Conservation (phyloP, 2,888 invertebrate genomes). For the Philhelius pedissequus region DNA sequence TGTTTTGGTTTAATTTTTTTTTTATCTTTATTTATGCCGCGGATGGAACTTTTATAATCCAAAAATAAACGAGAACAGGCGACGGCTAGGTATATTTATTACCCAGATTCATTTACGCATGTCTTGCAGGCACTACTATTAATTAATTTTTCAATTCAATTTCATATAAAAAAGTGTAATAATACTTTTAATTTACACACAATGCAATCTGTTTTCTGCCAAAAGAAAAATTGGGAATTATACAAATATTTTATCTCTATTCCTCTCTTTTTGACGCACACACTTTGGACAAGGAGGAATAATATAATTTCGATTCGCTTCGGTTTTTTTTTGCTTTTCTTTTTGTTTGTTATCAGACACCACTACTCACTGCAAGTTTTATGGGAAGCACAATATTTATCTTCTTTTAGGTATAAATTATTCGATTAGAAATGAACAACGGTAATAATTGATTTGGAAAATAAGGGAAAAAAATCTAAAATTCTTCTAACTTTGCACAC, state of each 20-base stretch:
- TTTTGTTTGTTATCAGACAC: constrained; percentile 38
- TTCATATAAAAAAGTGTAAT: constrained; percentile 5
- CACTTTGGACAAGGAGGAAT: constrained; percentile 22
- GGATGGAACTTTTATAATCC: constrained; percentile 66
- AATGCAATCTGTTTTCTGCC: constrained; percentile 59
- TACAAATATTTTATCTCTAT: constrained; percentile 23
- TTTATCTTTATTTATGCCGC: neutral
- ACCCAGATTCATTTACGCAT: constrained; percentile 69
- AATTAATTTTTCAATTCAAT: constrained; percentile 10
- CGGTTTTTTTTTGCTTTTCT: neutral
- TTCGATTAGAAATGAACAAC: neutral
- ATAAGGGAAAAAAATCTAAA: constrained; percentile 18
- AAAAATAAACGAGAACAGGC: constrained; percentile 71
- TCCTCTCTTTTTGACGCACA: constrained; percentile 57
- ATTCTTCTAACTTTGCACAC: constrained; percentile 55
- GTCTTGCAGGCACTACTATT: constrained; percentile 47
- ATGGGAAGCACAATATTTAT: neutral
- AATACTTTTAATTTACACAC: constrained; percentile 19
- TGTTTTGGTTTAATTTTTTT: constrained; percentile 12
- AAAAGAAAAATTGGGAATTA: constrained; percentile 30
- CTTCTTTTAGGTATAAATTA: neutral
- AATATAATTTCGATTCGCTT: constrained; percentile 27
- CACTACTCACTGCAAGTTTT: constrained; percentile 21
- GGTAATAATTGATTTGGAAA: neutral
- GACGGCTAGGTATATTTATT: constrained; percentile 45